phyloP scores from a whole-genome alignment of 2,888 invertebrate species.

The Sthenelais limicola region DNA sequence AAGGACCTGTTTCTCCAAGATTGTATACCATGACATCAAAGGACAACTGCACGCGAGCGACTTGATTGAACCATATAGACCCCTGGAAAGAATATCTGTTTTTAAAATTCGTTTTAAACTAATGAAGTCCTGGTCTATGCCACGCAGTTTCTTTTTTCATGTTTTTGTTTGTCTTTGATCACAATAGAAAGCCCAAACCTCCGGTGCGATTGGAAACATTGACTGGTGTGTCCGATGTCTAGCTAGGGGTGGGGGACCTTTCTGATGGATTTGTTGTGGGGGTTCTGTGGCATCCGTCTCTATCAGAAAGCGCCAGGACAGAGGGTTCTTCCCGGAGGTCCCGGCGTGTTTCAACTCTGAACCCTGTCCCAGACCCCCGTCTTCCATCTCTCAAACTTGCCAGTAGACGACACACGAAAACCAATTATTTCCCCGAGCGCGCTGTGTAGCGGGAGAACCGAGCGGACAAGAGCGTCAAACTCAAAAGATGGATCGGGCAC shows the following conservation, averaged over 20 bases:
- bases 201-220: constrained; percentile 18
- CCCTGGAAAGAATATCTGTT: no score
- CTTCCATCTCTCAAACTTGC: constrained; percentile 24
- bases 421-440: constrained; percentile 36
- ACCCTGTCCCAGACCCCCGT: constrained; percentile 9
- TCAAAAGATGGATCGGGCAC: constrained; percentile 23
- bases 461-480: constrained; percentile 38
- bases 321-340: constrained; percentile 33
- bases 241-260: neutral
- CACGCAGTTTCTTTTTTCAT: no score
- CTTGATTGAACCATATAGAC: no score
- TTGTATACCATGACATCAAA: no score
- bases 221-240: constrained; percentile 1
- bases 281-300: constrained; percentile 16
- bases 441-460: constrained; percentile 31
- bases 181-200: neutral
- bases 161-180: neutral
- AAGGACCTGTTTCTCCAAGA: no score
- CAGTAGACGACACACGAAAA: constrained; percentile 34
- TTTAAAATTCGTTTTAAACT: no score
- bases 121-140: no score
- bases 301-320: constrained; percentile 32
- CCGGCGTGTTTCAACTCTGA: constrained; percentile 19
- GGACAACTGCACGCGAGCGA: no score
- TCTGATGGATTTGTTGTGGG: constrained; percentile 31